phyloP scores from a whole-genome alignment of 2,888 invertebrate species.

The Drosophila suboccidentalis region DNA sequence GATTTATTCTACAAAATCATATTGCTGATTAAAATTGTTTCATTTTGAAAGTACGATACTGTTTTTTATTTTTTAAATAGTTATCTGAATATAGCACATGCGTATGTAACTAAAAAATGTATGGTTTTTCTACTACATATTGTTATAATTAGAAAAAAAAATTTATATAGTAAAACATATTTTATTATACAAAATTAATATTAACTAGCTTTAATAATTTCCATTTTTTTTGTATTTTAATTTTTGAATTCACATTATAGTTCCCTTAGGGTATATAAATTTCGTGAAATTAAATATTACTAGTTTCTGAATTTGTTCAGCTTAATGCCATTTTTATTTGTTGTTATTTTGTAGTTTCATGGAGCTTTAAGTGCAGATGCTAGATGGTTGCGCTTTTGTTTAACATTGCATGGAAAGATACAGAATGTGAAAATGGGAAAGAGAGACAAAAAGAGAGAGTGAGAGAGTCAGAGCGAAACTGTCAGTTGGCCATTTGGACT shows the following conservation, averaged over 20 bases:
- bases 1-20: too few species aligned
- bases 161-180: too few species aligned
- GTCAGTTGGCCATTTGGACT: conserved; percentile 65
- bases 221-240: neutral
- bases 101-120: too few species aligned
- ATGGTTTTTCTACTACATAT: too few species aligned
- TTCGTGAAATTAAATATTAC: conserved; percentile 4
- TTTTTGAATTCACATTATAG: neutral
- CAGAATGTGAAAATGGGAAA: conserved; percentile 15
- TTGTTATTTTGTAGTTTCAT: conserved; percentile 56
- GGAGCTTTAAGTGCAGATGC: conserved; percentile 66
- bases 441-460: neutral
- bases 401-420: conserved; percentile 31
- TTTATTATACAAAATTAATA: neutral
- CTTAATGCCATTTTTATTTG: conserved; percentile 50
- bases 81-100: too few species aligned
- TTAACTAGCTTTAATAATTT: neutral
- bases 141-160: too few species aligned
- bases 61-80: too few species aligned
- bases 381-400: conserved; percentile 40
- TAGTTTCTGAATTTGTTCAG: conserved; percentile 19
- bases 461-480: neutral
- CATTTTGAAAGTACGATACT: too few species aligned
- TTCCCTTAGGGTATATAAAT: conserved; percentile 32
- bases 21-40: too few species aligned